Evolutionary conservation across 2,113 vertebrate genomes (phyloP), one percentile per base, ranked within the genome.

Genomic region (Athene cunicularia): DNA sequence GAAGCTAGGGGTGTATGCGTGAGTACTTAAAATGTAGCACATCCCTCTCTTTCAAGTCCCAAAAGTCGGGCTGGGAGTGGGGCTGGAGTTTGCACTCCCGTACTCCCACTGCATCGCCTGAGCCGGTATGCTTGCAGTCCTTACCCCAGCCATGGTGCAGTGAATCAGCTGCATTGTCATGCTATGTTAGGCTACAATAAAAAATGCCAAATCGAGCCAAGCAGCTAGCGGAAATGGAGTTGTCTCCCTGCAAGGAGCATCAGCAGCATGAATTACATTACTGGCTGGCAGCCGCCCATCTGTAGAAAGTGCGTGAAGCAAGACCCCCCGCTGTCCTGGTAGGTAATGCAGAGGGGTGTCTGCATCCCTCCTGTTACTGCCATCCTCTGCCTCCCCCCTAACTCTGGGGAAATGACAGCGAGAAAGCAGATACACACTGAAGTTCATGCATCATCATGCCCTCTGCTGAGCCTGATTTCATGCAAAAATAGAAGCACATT

Each of bases 401-500:
- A 18, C 8, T 45, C 55, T 23, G 79, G 91, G 89, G 80, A 87
- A 82, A 80, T 26, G 59, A 82, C 73, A 80, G 89, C 6, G 49
- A 86, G 95, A 88, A 92, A 76, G 68, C 55, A 95, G 75, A 80
- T 30, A 39, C 66, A 82, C 45, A 7, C 62, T 35, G 72, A 80
- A 89, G 86, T 28, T 83, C 70, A 37, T 73, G 79, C 90, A 93
- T 66, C 80, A 93, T 85, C 89, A 47, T 88, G 80, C 84, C 67
- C 94, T 93, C 89, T 94, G 87, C 84, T 0, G 7, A 93, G 95
- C 62, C 81, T 76, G 71, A 94, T 90, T 91, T 80, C 26, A 76
- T 71, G 91, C 89, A 90, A 96, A 97, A 97, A 97, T 96, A 96
- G 95, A 94, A 97, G 45, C 87, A 74, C 55, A 1, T 37, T 74